Conservation (phyloP, 2,888 invertebrate genomes). For the Calameuta idolon region DNA sequence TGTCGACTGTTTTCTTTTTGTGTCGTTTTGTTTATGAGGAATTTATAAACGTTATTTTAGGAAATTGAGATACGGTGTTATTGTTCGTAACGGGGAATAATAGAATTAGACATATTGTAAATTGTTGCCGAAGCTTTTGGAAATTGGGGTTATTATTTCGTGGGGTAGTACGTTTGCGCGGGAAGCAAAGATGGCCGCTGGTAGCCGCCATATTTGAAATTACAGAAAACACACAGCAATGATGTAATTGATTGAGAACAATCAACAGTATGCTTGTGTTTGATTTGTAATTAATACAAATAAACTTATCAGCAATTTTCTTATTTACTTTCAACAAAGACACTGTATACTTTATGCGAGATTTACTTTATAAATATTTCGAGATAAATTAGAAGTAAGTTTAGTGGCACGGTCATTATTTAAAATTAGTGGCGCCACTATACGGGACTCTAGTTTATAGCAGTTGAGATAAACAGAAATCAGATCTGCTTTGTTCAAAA, state of each 20-base stretch:
- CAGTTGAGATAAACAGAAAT: too few species aligned
- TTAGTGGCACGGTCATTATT: background rate
- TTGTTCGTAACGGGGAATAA: background rate
- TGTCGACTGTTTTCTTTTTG: constrained; percentile 24
- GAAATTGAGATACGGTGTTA: background rate
- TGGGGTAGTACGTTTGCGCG: constrained; percentile 22
- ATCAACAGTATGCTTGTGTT: background rate
- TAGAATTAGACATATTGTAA: constrained; percentile 14
- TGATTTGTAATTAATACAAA: background rate
- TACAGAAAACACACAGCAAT: background rate
- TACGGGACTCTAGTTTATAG: background rate
- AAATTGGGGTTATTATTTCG: background rate
- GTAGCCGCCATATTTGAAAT: constrained; percentile 25
- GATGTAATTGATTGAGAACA: background rate
- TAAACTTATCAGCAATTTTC: background rate
- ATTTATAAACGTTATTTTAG: background rate
- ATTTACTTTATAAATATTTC: background rate
- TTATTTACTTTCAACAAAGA: background rate
- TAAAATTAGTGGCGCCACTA: background rate
- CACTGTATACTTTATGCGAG: too few species aligned
- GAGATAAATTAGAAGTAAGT: background rate
- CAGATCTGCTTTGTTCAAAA: background rate
- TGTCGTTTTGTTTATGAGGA: constrained; percentile 10
- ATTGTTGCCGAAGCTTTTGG: background rate
- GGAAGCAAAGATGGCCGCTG: constrained; percentile 25